These are phyloP conservation scores for Gymnothorax javanicus DNA, from an alignment of 2,797 vertebrate genomes.

Conservation along the genomic window DNA sequence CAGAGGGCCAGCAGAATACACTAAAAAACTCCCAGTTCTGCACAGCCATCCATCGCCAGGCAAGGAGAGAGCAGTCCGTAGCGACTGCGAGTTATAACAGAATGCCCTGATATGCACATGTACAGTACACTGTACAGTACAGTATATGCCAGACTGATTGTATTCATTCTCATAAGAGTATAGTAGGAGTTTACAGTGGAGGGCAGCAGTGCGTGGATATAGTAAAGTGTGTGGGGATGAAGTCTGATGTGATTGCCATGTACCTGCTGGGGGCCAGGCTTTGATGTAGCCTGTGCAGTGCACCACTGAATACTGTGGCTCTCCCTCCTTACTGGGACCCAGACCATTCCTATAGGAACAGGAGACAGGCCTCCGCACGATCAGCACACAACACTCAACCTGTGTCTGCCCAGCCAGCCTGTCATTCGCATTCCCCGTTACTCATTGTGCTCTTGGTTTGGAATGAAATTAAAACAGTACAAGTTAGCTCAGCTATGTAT, in stretches of 20 bases:
- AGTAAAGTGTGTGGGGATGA: background rate
- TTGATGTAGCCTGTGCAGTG: constrained; percentile 99
- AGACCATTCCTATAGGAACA: constrained; percentile 85
- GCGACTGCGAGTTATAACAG: background rate
- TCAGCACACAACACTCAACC: background rate
- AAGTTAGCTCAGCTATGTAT: too few species aligned
- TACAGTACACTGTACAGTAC: too few species aligned
- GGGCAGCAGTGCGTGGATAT: background rate
- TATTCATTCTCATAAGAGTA: background rate
- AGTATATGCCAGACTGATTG: background rate
- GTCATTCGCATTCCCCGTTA: background rate
- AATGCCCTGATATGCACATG: background rate
- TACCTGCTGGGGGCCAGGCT: constrained; percentile 95
- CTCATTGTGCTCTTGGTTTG: too few species aligned
- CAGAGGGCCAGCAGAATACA: background rate
- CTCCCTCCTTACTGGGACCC: constrained; percentile 94
- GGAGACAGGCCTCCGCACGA: constrained; percentile 19
- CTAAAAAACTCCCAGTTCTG: background rate
- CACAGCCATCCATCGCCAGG: background rate
- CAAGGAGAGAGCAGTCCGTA: background rate
- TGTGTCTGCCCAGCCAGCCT: background rate
- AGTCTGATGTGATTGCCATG: background rate
- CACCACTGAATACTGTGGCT: constrained; percentile 95
- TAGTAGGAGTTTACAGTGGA: background rate
- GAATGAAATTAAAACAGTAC: too few species aligned